Base-by-base conservation (phyloP, 2,797 vertebrate genomes). In the Malacoctenus gilli region DNA sequence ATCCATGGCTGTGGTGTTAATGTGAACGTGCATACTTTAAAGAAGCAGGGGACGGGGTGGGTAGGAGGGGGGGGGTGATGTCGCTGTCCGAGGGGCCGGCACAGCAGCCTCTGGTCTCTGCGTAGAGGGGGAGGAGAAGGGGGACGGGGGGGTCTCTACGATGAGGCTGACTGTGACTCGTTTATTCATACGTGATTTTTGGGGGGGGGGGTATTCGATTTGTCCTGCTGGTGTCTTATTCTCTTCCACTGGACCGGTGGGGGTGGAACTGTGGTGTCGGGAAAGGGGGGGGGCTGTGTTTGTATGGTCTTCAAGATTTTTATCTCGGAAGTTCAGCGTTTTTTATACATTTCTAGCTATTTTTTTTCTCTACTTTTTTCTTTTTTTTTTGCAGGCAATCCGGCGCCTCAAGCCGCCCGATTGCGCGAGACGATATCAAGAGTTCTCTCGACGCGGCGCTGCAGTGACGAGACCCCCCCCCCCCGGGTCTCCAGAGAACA, bases 1-100 rank as follows among this genome's bases (percentile, higher is more conserved):
- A 88, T 89, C 87, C 53, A 59, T 75, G 48, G 82, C 64, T 81
- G 74, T 79, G 59, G 57, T 80, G 62, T 80, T 36, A 39, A 73
- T 83, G 75, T 86, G 43, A n/a, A 54, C 56, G 68, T 71, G 65
- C 34, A 16, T 77, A 70, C 25, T 81, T 77, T 74, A 61, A 72
- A 51, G 22, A 54, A 20, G 52, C 9, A n/a, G n/a, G n/a, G n/a
- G n/a, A n/a, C n/a, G n/a, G 37, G 40, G 61, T 19, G 4, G 57
- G n/a, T n/a, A 25, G 51, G 52, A 53, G 39, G 47, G 52, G 56
- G 39, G 47, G 22, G 59, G 57, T 52, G 50, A 37, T 65, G 68
- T 83, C n/a, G 70, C 80, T 79, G 61, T 65, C 59, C 8, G 19
- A 28, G 38, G 55, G 71, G 65, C 42, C 53, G 19, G 40, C 59